Percentiles rank a stretch among this genome's conserved stretches.
Evolutionary conservation across 2,797 vertebrate species (phyloP).

Genomic region (Urocyon cinereoargenteus): DNA sequence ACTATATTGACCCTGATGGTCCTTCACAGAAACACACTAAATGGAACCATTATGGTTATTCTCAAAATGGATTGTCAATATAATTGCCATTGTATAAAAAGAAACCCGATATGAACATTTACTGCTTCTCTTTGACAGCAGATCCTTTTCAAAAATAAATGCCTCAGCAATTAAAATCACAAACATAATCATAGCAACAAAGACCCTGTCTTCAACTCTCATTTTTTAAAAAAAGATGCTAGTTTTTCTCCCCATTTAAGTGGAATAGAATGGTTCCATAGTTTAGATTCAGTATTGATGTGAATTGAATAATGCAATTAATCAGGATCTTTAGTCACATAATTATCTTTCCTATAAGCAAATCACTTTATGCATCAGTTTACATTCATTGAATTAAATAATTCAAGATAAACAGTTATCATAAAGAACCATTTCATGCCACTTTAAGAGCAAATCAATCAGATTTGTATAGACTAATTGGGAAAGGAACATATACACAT

Average conservation of each 20-base stretch:
- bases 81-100: conserved; percentile 65
- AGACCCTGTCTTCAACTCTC: conserved; percentile 60
- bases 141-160: conserved; percentile 71
- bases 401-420: conserved; percentile 69
- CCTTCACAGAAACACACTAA: conserved; percentile 61
- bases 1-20: conserved; percentile 56
- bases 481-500: not conserved
- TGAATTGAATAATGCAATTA: conserved; percentile 71
- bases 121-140: conserved; percentile 74
- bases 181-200: conserved; percentile 74
- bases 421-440: conserved; percentile 6
- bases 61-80: conserved; percentile 57
- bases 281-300: conserved; percentile 40
- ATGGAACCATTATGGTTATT: conserved; percentile 61
- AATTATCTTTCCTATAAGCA: conserved; percentile 68
- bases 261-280: conserved; percentile 39
- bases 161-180: conserved; percentile 79
- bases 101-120: not conserved
- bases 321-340: conserved; percentile 57
- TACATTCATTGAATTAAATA: conserved; percentile 70
- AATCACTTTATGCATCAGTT: conserved; percentile 65
- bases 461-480: not conserved
- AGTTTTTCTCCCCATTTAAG: not conserved
- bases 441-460: conserved; percentile 53
- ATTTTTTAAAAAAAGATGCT: not conserved